These are phyloP conservation scores for Baronia brevicornis DNA, from an alignment of 2,888 invertebrate species.

Conservation along the genomic window DNA sequence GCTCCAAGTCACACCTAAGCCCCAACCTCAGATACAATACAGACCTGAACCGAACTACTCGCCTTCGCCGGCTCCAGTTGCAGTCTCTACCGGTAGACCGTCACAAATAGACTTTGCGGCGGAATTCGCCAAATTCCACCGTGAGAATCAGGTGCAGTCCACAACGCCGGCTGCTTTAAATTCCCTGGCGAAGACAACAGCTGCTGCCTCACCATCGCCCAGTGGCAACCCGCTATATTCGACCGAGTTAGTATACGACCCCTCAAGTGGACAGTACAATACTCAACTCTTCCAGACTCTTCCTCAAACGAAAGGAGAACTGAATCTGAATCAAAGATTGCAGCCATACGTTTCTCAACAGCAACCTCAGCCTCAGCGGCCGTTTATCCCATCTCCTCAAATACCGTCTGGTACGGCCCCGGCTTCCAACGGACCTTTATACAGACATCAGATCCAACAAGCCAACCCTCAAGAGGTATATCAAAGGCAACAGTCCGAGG, in stretches of 20 bases:
- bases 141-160: slow-evolving; percentile 77
- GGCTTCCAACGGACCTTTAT: slow-evolving; percentile 58
- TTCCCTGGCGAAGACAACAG: slow-evolving; percentile 50
- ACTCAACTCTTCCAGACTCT: slow-evolving; percentile 85
- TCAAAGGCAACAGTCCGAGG: slow-evolving; percentile 78
- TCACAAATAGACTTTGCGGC: slow-evolving; percentile 80
- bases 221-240: slow-evolving; percentile 82
- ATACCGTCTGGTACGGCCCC: slow-evolving; percentile 57
- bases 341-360: slow-evolving; percentile 83
- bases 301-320: slow-evolving; percentile 83
- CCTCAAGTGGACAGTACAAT: slow-evolving; percentile 84
- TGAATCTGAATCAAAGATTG: slow-evolving; percentile 82
- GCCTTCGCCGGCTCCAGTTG: slow-evolving; percentile 43
- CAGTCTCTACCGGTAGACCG: slow-evolving; percentile 41
- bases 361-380: slow-evolving; percentile 67
- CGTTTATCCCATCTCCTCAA: slow-evolving; percentile 76
- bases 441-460: slow-evolving; percentile 57
- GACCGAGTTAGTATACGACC: slow-evolving; percentile 86
- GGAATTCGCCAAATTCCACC: slow-evolving; percentile 84
- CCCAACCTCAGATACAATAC: slow-evolving; percentile 41
- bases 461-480: slow-evolving; percentile 66
- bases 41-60: slow-evolving; percentile 61
- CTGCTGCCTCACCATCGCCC: slow-evolving; percentile 44
- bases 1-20: slow-evolving; percentile 74
- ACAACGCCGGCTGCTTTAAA: slow-evolving; percentile 58